Percentiles rank a stretch among this genome's conserved stretches.
Evolutionary conservation across 2,888 invertebrate genomes (phyloP).

Genomic region (Leptopterna dolabrata): DNA sequence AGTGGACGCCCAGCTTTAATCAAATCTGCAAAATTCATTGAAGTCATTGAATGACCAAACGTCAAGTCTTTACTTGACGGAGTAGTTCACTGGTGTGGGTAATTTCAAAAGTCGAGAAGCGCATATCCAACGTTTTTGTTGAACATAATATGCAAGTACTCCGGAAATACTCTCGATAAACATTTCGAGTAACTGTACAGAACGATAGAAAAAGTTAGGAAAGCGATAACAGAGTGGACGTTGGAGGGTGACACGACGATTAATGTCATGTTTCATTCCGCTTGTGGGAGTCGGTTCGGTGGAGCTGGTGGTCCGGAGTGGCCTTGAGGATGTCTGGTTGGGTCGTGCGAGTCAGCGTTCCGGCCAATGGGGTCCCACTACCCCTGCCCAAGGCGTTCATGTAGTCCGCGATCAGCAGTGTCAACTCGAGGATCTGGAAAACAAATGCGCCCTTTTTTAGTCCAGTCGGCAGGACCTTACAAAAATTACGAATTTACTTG

Average conservation of each 20-base stretch:
- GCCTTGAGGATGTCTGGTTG: slow-evolving; percentile 88
- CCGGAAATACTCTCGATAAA: not conserved
- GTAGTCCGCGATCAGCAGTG: slow-evolving; percentile 91
- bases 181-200: slow-evolving; percentile 35
- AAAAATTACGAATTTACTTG: slow-evolving; percentile 1
- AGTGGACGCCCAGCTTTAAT: too few species aligned
- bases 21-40: not conserved
- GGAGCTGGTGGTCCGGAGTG: slow-evolving; percentile 83
- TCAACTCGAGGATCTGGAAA: slow-evolving; percentile 85
- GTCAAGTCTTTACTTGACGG: not conserved
- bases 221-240: slow-evolving; percentile 20
- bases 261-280: slow-evolving; percentile 56
- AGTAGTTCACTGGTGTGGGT: not conserved
- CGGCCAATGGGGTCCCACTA: slow-evolving; percentile 68
- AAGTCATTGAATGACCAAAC: not conserved
- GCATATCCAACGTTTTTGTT: not conserved
- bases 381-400: slow-evolving; percentile 80
- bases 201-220: not conserved
- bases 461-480: too few species aligned
- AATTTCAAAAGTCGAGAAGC: slow-evolving; percentile 13
- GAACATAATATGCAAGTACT: slow-evolving; percentile 1
- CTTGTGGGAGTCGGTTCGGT: slow-evolving; percentile 69
- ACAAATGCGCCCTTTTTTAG: too few species aligned
- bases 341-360: slow-evolving; percentile 80
- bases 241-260: not conserved